These are phyloP conservation scores for Caenorhabditis sulstoni DNA, from an alignment of 2,888 invertebrate genomes.

Conservation along the genomic window DNA sequence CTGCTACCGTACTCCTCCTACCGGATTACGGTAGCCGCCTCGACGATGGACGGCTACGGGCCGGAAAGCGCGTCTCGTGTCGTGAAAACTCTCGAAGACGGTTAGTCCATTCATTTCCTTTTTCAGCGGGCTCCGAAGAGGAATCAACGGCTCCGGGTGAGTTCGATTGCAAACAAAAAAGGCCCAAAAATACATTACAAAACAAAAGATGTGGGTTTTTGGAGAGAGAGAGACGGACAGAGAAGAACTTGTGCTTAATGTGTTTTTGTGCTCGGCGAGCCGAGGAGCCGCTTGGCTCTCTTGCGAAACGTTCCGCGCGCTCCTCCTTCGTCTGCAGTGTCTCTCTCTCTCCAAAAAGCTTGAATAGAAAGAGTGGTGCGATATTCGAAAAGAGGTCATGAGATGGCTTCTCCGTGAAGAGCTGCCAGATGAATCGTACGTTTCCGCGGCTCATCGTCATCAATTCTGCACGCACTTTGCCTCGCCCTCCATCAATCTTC, in stretches of 20 bases:
- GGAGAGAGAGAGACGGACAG: too few species aligned
- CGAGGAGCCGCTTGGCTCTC: background rate
- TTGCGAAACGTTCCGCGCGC: conserved; percentile 1
- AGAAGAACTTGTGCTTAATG: conserved; percentile 13
- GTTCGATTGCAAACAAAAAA: conserved; percentile 24
- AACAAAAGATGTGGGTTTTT: conserved; percentile 32
- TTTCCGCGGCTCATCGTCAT: conserved; percentile 39
- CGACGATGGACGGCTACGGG: conserved; percentile 92
- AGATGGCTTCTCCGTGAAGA: background rate
- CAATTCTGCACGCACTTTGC: conserved; percentile 43
- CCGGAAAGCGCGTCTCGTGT: conserved; percentile 90
- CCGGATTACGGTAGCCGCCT: conserved; percentile 95
- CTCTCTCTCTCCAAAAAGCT: background rate
- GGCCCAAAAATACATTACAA: conserved; percentile 42
- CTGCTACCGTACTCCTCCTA: conserved; percentile 86
- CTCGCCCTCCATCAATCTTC: conserved; percentile 48
- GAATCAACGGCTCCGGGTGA: conserved; percentile 52
- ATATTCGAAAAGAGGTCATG: conserved; percentile 19
- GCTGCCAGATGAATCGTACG: conserved; percentile 27
- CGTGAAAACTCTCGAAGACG: conserved; percentile 97
- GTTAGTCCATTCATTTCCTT: conserved; percentile 85
- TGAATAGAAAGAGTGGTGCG: conserved; percentile 8
- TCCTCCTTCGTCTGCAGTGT: background rate
- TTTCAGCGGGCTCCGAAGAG: conserved; percentile 62
- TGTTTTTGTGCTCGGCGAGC: conserved; percentile 9